Evolutionary conservation across 2,888 invertebrate genomes (phyloP).

Genomic region (Gnatocerus cornutus): DNA sequence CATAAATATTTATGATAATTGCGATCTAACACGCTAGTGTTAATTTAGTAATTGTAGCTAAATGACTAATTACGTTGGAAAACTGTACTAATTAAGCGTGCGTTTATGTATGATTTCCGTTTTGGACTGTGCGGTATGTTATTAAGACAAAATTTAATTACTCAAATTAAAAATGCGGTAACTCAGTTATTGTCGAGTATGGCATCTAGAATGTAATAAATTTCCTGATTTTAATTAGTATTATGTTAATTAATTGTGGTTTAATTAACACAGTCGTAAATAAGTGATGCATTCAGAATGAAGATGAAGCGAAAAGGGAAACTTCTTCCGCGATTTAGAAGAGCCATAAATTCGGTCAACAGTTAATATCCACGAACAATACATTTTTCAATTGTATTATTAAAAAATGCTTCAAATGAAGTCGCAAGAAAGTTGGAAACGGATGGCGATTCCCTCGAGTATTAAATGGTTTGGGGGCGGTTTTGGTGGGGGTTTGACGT

Average conservation of each 20-base stretch:
- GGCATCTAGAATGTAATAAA: conserved; percentile 30
- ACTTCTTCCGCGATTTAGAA: conserved; percentile 19
- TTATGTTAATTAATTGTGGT: conserved; percentile 37
- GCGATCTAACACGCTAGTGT: conserved; percentile 54
- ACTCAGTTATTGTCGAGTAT: conserved; percentile 34
- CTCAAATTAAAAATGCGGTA: conserved; percentile 18
- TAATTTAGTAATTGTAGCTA: conserved; percentile 59
- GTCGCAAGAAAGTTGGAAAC: conserved; percentile 18
- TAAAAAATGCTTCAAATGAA: conserved; percentile 1
- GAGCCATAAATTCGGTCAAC: conserved; percentile 17
- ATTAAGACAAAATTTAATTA: conserved; percentile 45
- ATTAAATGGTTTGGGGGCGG: conserved; percentile 27
- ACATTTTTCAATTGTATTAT: background rate
- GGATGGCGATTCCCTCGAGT: background rate
- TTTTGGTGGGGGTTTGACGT: conserved; percentile 15
- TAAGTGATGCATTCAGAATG: conserved; percentile 30
- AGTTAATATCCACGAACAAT: background rate
- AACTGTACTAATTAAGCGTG: conserved; percentile 57
- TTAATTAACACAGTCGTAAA: conserved; percentile 38
- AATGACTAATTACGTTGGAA: conserved; percentile 58
- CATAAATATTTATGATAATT: conserved; percentile 51
- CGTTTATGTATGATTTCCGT: conserved; percentile 60
- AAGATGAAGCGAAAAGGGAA: conserved; percentile 23
- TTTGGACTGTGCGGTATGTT: conserved; percentile 43
- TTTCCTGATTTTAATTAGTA: conserved; percentile 30